Conservation (phyloP, 2,113 vertebrate genomes). For the Panthera uncia region DNA sequence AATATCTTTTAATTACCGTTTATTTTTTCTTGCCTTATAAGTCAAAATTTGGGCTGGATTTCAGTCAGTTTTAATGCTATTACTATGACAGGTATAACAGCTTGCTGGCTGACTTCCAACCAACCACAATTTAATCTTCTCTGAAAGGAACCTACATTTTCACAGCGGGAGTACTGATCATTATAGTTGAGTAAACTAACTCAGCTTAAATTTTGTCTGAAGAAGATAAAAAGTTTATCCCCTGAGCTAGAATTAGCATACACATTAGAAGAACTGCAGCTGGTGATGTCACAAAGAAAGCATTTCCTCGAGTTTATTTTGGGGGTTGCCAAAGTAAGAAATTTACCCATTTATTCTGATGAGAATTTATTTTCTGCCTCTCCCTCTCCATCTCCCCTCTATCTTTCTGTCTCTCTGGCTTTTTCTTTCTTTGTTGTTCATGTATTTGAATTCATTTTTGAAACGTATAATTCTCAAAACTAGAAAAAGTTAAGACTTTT, state of each 20-base stretch:
- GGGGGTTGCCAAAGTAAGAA: neutral
- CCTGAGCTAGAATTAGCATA: neutral
- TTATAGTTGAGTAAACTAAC: neutral
- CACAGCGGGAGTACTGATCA: neutral
- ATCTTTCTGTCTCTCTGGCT: neutral
- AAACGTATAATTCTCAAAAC: neutral
- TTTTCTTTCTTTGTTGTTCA: neutral
- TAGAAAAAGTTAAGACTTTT: neutral
- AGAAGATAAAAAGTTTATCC: slow-evolving; percentile 30
- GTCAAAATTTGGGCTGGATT: neutral
- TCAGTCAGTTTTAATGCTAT: neutral
- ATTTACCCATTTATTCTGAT: neutral
- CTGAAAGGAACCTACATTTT: neutral
- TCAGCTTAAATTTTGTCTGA: slow-evolving; percentile 43
- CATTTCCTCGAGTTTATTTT: slow-evolving; percentile 43
- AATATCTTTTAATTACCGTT: neutral
- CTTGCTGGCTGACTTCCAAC: neutral
- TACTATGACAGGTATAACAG: neutral
- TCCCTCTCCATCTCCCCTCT: neutral
- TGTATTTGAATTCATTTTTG: neutral
- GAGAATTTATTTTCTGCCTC: neutral
- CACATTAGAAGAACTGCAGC: neutral
- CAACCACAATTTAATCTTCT: neutral
- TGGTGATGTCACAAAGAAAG: slow-evolving; percentile 22
- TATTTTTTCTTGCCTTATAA: slow-evolving; percentile 1